Conservation (phyloP, 2,797 vertebrate species). For the Valencia hispanica region DNA sequence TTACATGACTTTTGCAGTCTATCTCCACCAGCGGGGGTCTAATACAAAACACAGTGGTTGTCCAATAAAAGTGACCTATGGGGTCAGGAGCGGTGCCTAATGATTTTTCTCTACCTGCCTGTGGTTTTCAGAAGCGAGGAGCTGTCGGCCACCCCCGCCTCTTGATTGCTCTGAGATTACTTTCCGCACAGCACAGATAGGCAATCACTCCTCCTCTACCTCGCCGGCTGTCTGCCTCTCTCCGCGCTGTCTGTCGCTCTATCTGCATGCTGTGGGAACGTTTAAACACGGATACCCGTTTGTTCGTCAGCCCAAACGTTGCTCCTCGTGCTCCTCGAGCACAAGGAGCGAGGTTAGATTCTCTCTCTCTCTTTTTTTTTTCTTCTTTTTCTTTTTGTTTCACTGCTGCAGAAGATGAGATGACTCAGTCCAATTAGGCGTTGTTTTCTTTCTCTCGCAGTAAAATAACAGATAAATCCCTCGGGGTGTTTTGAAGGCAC, state of each 20-base stretch:
- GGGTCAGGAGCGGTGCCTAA: constrained; percentile 67
- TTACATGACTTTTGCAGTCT: constrained; percentile 28
- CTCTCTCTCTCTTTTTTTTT: constrained; percentile 13
- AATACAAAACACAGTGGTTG: constrained; percentile 64
- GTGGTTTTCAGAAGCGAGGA: constrained; percentile 58
- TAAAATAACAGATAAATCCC: constrained; percentile 79
- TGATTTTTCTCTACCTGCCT: constrained; percentile 71
- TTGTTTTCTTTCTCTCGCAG: constrained; percentile 70
- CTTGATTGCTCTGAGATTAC: constrained; percentile 78
- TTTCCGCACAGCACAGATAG: constrained; percentile 68
- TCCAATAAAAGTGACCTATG: constrained; percentile 77
- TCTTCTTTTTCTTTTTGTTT: constrained; percentile 46
- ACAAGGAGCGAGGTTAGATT: constrained; percentile 14
- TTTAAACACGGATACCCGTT: constrained; percentile 29
- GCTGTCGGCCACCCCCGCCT: constrained; percentile 63
- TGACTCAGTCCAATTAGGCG: constrained; percentile 79
- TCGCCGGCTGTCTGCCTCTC: constrained; percentile 23
- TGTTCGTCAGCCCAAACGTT: constrained; percentile 26
- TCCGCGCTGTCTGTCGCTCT: constrained; percentile 43
- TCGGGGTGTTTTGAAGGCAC: constrained; percentile 74
- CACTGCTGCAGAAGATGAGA: constrained; percentile 68
- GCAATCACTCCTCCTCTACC: constrained; percentile 71
- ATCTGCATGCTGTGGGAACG: constrained; percentile 47
- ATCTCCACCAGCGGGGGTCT: constrained; percentile 54
- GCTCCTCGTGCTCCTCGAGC: constrained; percentile 20